Evolutionary conservation across 2,113 vertebrate genomes (phyloP).

Genomic region (Plotosus lineatus): DNA sequence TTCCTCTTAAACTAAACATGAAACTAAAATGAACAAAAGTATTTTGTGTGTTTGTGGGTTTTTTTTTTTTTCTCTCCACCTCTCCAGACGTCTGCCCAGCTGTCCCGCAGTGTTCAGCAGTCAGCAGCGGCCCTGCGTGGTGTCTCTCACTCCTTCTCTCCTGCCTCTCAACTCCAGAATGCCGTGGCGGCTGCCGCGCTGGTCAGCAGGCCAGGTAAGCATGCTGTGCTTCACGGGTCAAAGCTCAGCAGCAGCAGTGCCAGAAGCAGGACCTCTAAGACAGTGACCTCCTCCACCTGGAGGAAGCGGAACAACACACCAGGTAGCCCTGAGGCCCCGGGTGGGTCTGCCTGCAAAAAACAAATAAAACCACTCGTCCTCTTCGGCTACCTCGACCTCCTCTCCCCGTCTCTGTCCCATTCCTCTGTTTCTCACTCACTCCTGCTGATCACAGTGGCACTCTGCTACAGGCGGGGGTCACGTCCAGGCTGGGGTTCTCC

Average conservation of each 20-base stretch:
- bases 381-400: constrained; percentile 49
- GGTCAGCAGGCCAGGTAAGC: constrained; percentile 86
- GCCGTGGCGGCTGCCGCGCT: constrained; percentile 80
- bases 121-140: constrained; percentile 69
- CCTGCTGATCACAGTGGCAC: not conserved
- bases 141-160: constrained; percentile 87
- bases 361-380: not conserved
- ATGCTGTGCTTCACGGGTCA: constrained; percentile 76
- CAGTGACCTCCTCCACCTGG: constrained; percentile 82
- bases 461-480: not conserved
- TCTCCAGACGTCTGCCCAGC: constrained; percentile 79
- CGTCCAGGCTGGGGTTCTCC: not conserved
- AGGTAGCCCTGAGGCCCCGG: constrained; percentile 76
- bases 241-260: constrained; percentile 75
- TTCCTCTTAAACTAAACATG: too few species aligned
- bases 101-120: constrained; percentile 76
- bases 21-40: not conserved
- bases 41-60: not conserved
- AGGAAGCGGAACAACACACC: constrained; percentile 84
- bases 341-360: constrained; percentile 16
- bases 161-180: constrained; percentile 91
- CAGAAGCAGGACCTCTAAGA: constrained; percentile 71
- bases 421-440: constrained; percentile 22
- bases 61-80: not conserved
- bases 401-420: constrained; percentile 48